Percentiles rank a stretch among this genome's conserved stretches.
Conservation (phyloP, 2,888 invertebrate species). For the Linnaemya tessellans region DNA sequence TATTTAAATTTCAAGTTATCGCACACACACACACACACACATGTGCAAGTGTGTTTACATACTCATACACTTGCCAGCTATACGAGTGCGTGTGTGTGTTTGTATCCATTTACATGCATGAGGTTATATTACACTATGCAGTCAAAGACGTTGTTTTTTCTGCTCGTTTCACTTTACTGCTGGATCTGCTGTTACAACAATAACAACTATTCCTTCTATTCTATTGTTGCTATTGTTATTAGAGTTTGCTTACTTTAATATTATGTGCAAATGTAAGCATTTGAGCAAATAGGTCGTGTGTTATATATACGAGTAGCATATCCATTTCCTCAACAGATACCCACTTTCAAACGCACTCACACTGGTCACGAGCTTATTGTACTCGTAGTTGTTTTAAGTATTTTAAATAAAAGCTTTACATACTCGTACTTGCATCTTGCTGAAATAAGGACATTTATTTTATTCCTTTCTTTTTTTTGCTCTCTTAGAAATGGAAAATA, state of each 20-base stretch:
- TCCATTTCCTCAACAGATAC: conserved; percentile 17
- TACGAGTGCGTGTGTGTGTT: too few species aligned
- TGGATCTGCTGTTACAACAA: conserved; percentile 21
- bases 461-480: neutral
- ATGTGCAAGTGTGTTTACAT: neutral
- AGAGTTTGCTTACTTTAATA: conserved; percentile 55
- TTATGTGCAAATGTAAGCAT: conserved; percentile 58
- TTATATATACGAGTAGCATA: neutral
- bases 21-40: conserved; percentile 1
- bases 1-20: conserved; percentile 45
- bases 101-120: conserved; percentile 49
- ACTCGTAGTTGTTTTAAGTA: neutral
- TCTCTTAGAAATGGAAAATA: neutral
- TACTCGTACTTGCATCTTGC: neutral
- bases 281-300: conserved; percentile 67
- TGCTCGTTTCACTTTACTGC: conserved; percentile 34
- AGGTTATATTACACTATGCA: conserved; percentile 57
- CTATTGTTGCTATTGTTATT: conserved; percentile 41
- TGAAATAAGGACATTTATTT: neutral
- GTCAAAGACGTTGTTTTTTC: conserved; percentile 49
- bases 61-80: conserved; percentile 2
- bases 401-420: conserved; percentile 27
- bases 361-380: too few species aligned
- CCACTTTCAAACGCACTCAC: neutral
- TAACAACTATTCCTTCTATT: conserved; percentile 14